Conservation (phyloP, 1,140 invertebrate genomes). For the Drosophila miranda region DNA sequence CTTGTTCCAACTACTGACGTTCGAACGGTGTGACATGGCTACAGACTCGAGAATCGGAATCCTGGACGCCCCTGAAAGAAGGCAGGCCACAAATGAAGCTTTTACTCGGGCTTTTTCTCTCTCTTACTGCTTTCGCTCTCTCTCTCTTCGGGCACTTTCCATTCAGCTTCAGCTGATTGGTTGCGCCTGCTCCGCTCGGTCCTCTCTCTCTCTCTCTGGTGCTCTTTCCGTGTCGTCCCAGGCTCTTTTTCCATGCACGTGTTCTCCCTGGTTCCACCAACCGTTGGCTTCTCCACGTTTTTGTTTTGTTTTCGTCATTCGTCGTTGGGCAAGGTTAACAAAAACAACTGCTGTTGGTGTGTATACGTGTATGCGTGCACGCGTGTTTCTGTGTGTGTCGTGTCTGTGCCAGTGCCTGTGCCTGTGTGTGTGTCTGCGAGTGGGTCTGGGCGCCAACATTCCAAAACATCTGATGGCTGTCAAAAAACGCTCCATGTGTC, state of each 20-base stretch:
- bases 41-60: slow-evolving; percentile 49
- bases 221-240: slow-evolving; percentile 24
- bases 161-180: slow-evolving; percentile 49
- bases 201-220: background rate
- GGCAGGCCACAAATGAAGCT: slow-evolving; percentile 45
- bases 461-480: slow-evolving; percentile 78
- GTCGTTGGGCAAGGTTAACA: slow-evolving; percentile 73
- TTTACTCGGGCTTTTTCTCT: slow-evolving; percentile 11
- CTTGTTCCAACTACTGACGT: slow-evolving; percentile 78
- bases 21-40: slow-evolving; percentile 62
- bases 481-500: slow-evolving; percentile 49
- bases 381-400: background rate
- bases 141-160: slow-evolving; percentile 21
- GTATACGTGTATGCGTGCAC: background rate
- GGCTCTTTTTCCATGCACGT: slow-evolving; percentile 35
- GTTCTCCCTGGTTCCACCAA: slow-evolving; percentile 21
- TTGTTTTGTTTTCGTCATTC: slow-evolving; percentile 75
- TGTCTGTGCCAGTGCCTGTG: background rate
- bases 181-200: slow-evolving; percentile 17
- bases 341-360: slow-evolving; percentile 38
- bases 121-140: slow-evolving; percentile 7
- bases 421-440: slow-evolving; percentile 6
- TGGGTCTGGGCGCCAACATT: slow-evolving; percentile 62
- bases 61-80: slow-evolving; percentile 71
- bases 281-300: slow-evolving; percentile 43